A percentile compares a stretch with the other conserved stretches of the same genome.
Evolutionary conservation across 2,113 vertebrate species (phyloP).

Genomic region (Grammomys dolichurus): DNA sequence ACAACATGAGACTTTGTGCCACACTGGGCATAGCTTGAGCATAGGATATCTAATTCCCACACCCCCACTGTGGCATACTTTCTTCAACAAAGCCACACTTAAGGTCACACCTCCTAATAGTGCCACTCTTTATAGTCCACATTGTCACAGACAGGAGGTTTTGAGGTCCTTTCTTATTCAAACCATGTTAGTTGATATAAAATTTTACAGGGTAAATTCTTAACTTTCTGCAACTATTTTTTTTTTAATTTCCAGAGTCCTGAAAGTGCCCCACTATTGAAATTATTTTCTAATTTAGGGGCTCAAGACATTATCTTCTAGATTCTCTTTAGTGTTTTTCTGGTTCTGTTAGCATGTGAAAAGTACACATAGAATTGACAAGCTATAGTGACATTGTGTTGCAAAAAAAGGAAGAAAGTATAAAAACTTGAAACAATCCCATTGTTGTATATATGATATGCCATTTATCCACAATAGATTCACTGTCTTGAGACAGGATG

Average conservation of each 20-base stretch:
- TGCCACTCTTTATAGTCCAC: neutral
- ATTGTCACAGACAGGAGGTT: neutral
- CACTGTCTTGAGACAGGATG: neutral
- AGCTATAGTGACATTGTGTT: neutral
- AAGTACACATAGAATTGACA: neutral
- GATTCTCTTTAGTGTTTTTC: neutral
- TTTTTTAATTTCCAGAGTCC: conserved; percentile 30
- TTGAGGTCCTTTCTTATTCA: neutral
- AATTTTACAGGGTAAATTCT: neutral
- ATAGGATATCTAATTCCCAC: neutral
- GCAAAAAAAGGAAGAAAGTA: neutral
- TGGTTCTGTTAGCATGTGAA: neutral
- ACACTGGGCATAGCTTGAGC: neutral
- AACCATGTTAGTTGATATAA: neutral
- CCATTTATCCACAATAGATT: neutral
- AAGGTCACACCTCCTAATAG: neutral
- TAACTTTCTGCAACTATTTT: neutral
- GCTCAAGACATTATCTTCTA: neutral
- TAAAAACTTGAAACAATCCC: neutral
- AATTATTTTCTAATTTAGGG: conserved; percentile 52
- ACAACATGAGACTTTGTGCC: neutral
- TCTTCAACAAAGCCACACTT: neutral
- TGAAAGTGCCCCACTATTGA: conserved; percentile 2
- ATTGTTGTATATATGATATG: neutral
- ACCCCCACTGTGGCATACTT: neutral